Evolutionary conservation across 2,113 vertebrate species (phyloP), one percentile per base, ranked within the genome.

Genomic region (Tangachromis dhanisi): DNA sequence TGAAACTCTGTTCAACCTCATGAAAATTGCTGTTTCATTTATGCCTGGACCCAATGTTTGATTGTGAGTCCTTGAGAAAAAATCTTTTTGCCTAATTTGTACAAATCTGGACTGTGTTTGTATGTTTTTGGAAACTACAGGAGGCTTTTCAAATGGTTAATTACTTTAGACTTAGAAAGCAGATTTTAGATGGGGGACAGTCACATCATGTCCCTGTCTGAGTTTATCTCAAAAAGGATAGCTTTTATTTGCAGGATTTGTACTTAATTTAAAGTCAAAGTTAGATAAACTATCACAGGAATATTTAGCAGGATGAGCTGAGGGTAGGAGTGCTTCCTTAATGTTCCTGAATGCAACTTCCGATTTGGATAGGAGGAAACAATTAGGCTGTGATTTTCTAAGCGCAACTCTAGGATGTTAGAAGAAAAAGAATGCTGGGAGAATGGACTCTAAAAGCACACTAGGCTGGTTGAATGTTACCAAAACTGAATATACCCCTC

Each of bases 401-500:
- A 63, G 21, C 35, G 3, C 42, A 33, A 9, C 8, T 19, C 55
- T 4, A 47, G 24, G 63, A 89, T 42, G 14, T 81, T 33, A n/a
- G 63, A 24, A 55, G 66, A 63, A 57, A 31, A 86, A 61, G 31
- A 76, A 17, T 12, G 38, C 59, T 19, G 33, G 63, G 29, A 79
- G 55, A 89, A 87, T 81, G 78, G 59, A 81, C 86, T 88, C 87
- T 94, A 92, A 95, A 94, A 92, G 92, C 92, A 86, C 13, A 40
- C 80, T 78, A 40, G 40, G 24, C 73, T 84, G 79, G 85, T 91
- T 90, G 90, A 84, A 93, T 89, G 83, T 92, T 93, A 90, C 85
- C 85, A 86, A 92, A 93, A 92, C 80, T 86, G 90, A 94, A 94
- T 89, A 89, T 80, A 89, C 81, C 61, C 80, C 80, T 89, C 93